Evolutionary conservation across 1,140 invertebrate genomes (phyloP).

Genomic region (Hycleus cichorii): DNA sequence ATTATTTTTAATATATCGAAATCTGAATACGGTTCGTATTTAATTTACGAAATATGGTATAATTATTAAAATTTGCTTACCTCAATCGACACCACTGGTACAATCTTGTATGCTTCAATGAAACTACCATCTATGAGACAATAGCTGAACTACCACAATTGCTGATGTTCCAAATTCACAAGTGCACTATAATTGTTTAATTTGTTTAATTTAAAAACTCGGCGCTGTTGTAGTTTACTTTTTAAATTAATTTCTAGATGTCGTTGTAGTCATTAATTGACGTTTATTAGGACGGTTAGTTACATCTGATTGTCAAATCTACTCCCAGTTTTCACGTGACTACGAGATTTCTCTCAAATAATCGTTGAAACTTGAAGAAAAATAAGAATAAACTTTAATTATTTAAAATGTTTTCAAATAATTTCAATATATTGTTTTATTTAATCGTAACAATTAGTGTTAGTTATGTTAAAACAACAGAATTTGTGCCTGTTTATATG

Average conservation of each 20-base stretch:
- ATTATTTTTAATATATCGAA: too few relatives aligned
- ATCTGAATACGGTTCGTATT: too few relatives aligned
- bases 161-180: too few relatives aligned
- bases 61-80: too few relatives aligned
- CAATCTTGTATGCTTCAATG: too few relatives aligned
- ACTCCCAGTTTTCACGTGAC: conserved; percentile 32
- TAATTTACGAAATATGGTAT: too few relatives aligned
- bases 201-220: too few relatives aligned
- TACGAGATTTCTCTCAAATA: background rate
- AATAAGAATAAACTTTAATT: conserved; percentile 4
- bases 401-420: background rate
- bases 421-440: conserved; percentile 1
- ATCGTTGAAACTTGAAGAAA: background rate
- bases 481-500: conserved; percentile 39
- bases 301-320: conserved; percentile 31
- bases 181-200: too few relatives aligned
- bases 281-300: conserved; percentile 1
- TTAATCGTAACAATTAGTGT: conserved; percentile 3
- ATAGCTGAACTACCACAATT: too few relatives aligned
- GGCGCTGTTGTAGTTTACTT: too few relatives aligned
- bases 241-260: background rate
- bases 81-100: too few relatives aligned
- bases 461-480: conserved; percentile 19
- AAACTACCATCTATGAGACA: too few relatives aligned
- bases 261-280: background rate